Evolutionary conservation across 2,113 vertebrate species (phyloP), one percentile per base, ranked within the genome.

Genomic region (Hoplias malabaricus): DNA sequence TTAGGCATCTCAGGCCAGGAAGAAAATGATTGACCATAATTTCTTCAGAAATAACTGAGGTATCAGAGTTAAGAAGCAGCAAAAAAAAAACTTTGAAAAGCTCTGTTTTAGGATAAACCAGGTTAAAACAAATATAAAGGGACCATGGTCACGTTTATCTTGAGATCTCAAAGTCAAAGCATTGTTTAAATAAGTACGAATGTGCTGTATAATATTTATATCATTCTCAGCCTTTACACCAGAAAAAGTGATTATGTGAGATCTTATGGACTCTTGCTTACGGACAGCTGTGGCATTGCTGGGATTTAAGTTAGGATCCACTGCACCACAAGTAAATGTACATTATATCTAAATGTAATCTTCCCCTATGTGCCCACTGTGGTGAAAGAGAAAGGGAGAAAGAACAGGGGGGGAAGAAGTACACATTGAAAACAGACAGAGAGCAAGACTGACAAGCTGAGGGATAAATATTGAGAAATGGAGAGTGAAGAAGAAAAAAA

Each of bases 11-110:
- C 79, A 99, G 93, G 79, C 97, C 98, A 1, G 98, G 98, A 87
- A 99, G 92, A 91, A 99, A 99, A 89, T 99, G 96, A 91, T 94
- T 98, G 63, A 97, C 91, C 97, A 99, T 98, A 89, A 99, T 93
- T 80, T 99, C 98, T 78, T 99, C 98, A 38, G 98, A 99, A 92
- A 99, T 98, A 92, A 99, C 97, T 99, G 84, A 68, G 72, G 5
- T 0, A 76, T 67, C 6, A 48, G 43, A 78, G 89, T 95, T 93
- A 98, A 97, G 93, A 86, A n/a, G n/a, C n/a, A n/a, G n/a, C n/a
- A n/a, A n/a, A n/a, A 80, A 70, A 63, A 4, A 19, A 21, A 23
- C 33, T 50, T 19, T 13, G 36, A 56, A 40, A 33, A 13, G 14
- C 46, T 23, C 7, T 19, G 14, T 57, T 23, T 12, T 19, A 46